phyloP scores from a whole-genome alignment of 2,113 vertebrate genomes.

The Myocastor coypus region DNA sequence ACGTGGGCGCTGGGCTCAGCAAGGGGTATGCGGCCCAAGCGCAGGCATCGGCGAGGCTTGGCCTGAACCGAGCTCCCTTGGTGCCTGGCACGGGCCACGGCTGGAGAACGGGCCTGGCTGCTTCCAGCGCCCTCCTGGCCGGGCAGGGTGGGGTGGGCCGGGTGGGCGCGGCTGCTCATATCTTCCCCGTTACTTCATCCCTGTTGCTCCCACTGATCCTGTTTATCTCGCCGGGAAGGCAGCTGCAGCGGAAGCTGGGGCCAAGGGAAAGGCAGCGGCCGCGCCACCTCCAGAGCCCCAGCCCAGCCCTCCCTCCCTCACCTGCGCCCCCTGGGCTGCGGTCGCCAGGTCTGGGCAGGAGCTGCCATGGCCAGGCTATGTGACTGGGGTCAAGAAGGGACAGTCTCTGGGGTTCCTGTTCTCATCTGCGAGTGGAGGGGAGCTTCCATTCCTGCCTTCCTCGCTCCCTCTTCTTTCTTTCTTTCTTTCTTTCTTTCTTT shows the following conservation, averaged over 20 bases:
- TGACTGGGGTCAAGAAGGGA: background rate
- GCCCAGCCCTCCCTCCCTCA: background rate
- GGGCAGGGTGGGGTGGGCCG: background rate
- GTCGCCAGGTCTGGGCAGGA: fast-evolving
- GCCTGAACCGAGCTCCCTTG: slow-evolving; percentile 28
- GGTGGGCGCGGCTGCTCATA: slow-evolving; percentile 69
- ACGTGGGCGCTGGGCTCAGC: background rate
- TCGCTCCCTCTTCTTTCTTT: background rate
- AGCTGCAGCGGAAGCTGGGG: background rate
- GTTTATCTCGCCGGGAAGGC: slow-evolving; percentile 80
- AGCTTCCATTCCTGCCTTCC: background rate
- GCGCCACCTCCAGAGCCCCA: background rate
- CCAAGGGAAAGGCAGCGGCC: slow-evolving; percentile 47
- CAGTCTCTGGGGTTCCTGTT: background rate
- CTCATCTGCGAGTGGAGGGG: background rate
- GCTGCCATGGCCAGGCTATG: background rate
- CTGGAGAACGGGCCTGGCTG: background rate
- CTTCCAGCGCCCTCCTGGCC: background rate
- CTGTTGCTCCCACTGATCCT: slow-evolving; percentile 74
- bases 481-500: no score
- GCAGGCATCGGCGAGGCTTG: background rate
- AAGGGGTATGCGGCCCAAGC: background rate
- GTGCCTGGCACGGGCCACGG: slow-evolving; percentile 58
- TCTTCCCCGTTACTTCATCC: slow-evolving; percentile 81
- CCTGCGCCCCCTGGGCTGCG: background rate